A percentile compares a stretch with the other conserved stretches of the same genome.
Conservation (phyloP, 2,797 vertebrate species). For the Lophotriccus pileatus region DNA sequence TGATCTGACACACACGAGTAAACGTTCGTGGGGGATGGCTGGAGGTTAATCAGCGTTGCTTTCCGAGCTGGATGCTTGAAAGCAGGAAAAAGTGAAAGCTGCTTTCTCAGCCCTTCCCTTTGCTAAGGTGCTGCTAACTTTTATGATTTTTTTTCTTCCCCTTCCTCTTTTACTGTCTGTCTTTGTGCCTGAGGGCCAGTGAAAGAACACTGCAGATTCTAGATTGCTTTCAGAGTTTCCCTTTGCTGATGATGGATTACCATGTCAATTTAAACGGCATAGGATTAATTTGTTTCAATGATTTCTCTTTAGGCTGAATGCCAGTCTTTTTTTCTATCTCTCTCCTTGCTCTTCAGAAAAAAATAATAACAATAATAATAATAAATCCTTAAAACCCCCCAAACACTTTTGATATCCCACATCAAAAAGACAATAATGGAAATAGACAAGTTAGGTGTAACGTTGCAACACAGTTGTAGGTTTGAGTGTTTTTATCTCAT, state of each 20-base stretch:
- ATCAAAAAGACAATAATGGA: constrained; percentile 77
- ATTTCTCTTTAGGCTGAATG: constrained; percentile 93
- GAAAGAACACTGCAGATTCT: constrained; percentile 87
- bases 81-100: constrained; percentile 29
- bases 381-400: neutral
- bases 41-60: constrained; percentile 15
- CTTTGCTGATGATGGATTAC: constrained; percentile 97
- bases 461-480: constrained; percentile 66
- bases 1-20: constrained; percentile 1
- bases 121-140: constrained; percentile 69
- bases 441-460: constrained; percentile 76
- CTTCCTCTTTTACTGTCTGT: constrained; percentile 76
- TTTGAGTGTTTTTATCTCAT: constrained; percentile 74
- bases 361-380: constrained; percentile 55
- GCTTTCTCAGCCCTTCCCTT: constrained; percentile 12
- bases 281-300: constrained; percentile 99
- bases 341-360: constrained; percentile 73
- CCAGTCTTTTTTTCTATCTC: constrained; percentile 80
- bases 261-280: constrained; percentile 96
- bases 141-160: constrained; percentile 62
- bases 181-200: constrained; percentile 85
- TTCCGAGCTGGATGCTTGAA: constrained; percentile 5
- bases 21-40: constrained; percentile 25
- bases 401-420: constrained; percentile 59
- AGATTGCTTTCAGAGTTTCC: constrained; percentile 91